Percentiles rank a stretch among this genome's conserved stretches.
phyloP scores from a whole-genome alignment of 2,113 vertebrate species.

The Vulpes vulpes region DNA sequence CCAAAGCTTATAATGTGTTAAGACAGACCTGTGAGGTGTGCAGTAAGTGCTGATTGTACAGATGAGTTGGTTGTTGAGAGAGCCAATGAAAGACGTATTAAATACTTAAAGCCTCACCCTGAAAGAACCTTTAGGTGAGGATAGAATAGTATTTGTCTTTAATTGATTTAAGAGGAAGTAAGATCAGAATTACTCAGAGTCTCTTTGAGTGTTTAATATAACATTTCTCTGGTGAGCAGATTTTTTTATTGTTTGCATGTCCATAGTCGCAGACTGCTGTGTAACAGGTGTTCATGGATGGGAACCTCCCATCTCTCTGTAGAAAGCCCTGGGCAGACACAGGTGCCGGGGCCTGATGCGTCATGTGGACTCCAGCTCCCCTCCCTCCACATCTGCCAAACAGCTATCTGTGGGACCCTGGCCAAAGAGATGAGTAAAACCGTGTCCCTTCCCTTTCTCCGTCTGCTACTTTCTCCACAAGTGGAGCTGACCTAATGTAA shows the following conservation, averaged over 20 bases:
- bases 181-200: background rate
- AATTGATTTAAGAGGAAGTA: background rate
- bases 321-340: background rate
- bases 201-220: too few species aligned
- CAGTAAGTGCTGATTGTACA: background rate
- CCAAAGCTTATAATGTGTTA: background rate
- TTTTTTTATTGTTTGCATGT: background rate
- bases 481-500: background rate
- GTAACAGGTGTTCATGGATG: too few species aligned
- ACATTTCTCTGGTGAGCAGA: too few species aligned
- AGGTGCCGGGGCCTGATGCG: background rate
- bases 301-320: background rate
- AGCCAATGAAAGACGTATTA: background rate
- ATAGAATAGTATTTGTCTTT: background rate
- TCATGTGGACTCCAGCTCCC: fast-evolving
- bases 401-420: too few species aligned
- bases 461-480: too few species aligned
- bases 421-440: fast-evolving
- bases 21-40: background rate
- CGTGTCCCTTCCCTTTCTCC: background rate
- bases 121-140: background rate
- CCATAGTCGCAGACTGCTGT: background rate
- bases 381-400: fast-evolving
- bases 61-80: background rate
- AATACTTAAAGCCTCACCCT: background rate